Base-by-base conservation (phyloP, 2,113 vertebrate genomes). In the Donacobius atricapilla region DNA sequence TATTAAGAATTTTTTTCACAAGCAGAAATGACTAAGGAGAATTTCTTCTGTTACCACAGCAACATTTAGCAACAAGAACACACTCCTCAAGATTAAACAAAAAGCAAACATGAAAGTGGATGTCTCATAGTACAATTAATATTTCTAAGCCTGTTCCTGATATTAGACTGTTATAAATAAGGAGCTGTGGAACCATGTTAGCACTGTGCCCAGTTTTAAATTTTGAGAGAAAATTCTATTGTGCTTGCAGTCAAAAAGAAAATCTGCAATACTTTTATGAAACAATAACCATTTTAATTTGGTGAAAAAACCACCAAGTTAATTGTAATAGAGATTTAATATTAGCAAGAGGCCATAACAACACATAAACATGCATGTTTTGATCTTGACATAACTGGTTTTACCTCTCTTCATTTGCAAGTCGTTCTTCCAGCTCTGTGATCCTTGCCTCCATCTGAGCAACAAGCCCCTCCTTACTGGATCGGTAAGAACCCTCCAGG, bases 331-430 rank as follows among this genome's bases (percentile, higher is more conserved):
- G 37, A 87, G 66, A 68, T 23, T 45, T 45, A 65, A 19, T 61
- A 85, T 23, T 68, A 85, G 45, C 30, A 76, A 61, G 23, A 77
- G 6, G 25, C 7, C 42, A n/a, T 15, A 64, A 14, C 27, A 84
- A 66, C 20, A 64, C 5, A 68, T 17, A 72, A 87, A 73, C 5
- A 8, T 20, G 54, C 23, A 57, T 17, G 14, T 47, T 83, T 83
- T 69, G 33, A 77, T 86, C 47, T 70, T 76, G 77, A 58, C 17
- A 42, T 21, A 21, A 82, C 9, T 70, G 71, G 33, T 54, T 92
- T 95, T 96, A 99, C 99, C 99, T 99, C 94, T 99, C 99, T 95
- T 99, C 99, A 11, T 86, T 98, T 95, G 99, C 99, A 60, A 99
- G 98, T 22, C 98, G 97, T 96, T 99, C 99, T 96, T 99, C 99